Conservation (phyloP, 1,140 invertebrate species). For the Cherax destructor region DNA sequence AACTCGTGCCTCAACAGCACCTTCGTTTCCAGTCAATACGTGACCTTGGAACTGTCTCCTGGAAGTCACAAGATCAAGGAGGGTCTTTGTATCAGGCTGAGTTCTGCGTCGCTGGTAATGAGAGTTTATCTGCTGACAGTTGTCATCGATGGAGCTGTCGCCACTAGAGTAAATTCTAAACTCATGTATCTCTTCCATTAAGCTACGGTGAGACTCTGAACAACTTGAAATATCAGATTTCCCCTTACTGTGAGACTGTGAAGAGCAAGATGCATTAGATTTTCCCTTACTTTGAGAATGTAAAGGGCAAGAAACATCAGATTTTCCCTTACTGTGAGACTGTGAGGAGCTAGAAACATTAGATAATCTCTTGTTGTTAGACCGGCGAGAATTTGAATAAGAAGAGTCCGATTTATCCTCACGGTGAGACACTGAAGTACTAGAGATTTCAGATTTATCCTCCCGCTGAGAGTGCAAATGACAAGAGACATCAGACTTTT, state of each 20-base stretch:
- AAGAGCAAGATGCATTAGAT: no score
- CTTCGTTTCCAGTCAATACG: background rate
- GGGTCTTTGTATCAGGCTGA: background rate
- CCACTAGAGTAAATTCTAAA: slow-evolving; percentile 9
- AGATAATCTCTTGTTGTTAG: no score
- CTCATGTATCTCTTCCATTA: slow-evolving; percentile 40
- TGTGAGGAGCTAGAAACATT: no score
- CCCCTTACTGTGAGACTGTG: background rate
- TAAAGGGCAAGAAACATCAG: no score
- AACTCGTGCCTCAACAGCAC: background rate
- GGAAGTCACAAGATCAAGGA: slow-evolving; percentile 26
- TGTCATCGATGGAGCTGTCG: slow-evolving; percentile 19
- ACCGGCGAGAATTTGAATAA: no score
- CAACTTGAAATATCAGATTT: slow-evolving; percentile 9
- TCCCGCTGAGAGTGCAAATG: no score
- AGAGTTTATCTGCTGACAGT: background rate
- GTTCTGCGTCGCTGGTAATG: background rate
- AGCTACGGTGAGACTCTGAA: slow-evolving; percentile 27
- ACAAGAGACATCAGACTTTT: no score
- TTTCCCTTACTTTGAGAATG: no score
- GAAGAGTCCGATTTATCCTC: no score
- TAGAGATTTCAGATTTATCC: no score
- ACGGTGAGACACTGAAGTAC: no score
- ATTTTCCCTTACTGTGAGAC: no score
- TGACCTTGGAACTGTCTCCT: slow-evolving; percentile 47